These are phyloP conservation scores for Petroica traversi DNA, from an alignment of 2,113 vertebrate species.

Conservation along the genomic window DNA sequence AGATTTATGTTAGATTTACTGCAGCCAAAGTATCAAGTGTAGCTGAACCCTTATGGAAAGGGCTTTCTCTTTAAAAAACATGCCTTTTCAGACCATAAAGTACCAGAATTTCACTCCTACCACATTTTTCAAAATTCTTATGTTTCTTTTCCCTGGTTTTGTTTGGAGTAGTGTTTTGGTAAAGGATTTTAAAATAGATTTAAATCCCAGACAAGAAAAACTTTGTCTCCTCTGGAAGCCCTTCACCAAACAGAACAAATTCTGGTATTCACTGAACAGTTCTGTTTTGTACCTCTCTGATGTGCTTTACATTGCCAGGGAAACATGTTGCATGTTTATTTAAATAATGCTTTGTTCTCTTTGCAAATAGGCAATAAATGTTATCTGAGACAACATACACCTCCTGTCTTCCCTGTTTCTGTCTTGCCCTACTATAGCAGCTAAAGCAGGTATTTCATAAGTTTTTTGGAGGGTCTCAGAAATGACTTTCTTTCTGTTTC, in stretches of 20 bases:
- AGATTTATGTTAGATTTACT: neutral
- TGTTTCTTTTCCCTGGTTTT: neutral
- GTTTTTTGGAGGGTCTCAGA: neutral
- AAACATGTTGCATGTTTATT: neutral
- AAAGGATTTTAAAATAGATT: neutral
- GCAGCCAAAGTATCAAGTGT: neutral
- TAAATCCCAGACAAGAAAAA: neutral
- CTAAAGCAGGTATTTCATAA: neutral
- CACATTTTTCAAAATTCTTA: neutral
- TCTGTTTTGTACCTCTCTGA: neutral
- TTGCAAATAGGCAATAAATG: neutral
- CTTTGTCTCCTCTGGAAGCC: accelerated
- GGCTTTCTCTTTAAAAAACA: accelerated
- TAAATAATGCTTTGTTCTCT: neutral
- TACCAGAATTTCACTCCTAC: accelerated
- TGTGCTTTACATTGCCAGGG: neutral
- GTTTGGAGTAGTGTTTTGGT: neutral
- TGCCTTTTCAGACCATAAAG: neutral
- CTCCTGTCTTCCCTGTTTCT: neutral
- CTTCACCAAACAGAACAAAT: neutral
- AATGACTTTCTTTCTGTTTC: neutral
- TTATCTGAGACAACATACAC: neutral
- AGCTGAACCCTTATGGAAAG: neutral
- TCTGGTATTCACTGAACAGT: neutral
- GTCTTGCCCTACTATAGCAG: neutral